A percentile compares a stretch with the other conserved stretches of the same genome.
These are phyloP conservation scores for Heptranchias perlo DNA, from an alignment of 2,113 vertebrate species.

Conservation along the genomic window DNA sequence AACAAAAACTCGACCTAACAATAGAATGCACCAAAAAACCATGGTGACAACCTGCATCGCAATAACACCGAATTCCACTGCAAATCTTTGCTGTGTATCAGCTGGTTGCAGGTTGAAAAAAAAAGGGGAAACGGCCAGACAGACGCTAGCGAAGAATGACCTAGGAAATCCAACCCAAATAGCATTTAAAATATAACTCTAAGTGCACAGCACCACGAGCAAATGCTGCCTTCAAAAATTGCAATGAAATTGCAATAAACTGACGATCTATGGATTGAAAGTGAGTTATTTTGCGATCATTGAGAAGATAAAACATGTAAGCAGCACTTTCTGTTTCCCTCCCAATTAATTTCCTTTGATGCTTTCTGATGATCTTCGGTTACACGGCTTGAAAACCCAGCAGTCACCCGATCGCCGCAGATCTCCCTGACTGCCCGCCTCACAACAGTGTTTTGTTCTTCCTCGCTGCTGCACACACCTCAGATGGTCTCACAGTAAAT, in stretches of 20 bases:
- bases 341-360: constrained; percentile 48
- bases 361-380: constrained; percentile 44
- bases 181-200: not conserved
- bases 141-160: not conserved
- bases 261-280: not conserved
- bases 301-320: constrained; percentile 45
- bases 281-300: not conserved
- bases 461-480: constrained; percentile 53
- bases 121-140: not conserved
- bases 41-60: not conserved
- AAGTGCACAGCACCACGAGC: not conserved
- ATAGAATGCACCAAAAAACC: not conserved
- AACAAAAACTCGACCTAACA: not conserved
- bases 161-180: not conserved
- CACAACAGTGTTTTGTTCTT: constrained; percentile 47
- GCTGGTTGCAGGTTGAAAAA: not conserved
- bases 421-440: constrained; percentile 43
- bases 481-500: constrained; percentile 52
- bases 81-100: not conserved
- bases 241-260: not conserved
- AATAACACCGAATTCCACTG: not conserved
- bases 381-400: constrained; percentile 45
- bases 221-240: not conserved
- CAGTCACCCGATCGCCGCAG: not conserved
- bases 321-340: constrained; percentile 44